phyloP scores from a whole-genome alignment of 1,140 invertebrate genomes.

The Bombus turneri region DNA sequence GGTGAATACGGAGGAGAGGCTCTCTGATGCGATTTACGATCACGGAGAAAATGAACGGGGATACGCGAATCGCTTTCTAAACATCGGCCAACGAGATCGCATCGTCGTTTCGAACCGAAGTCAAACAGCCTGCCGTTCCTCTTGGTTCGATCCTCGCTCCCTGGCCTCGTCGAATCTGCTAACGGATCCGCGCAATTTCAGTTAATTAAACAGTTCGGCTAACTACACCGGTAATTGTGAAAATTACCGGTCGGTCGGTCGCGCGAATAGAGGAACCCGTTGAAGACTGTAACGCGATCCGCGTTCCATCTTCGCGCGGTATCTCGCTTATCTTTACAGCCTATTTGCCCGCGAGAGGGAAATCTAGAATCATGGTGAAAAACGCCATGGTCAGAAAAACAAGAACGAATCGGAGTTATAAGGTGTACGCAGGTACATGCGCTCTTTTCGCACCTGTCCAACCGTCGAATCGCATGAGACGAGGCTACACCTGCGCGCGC shows the following conservation, averaged over 20 bases:
- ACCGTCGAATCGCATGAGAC: neutral
- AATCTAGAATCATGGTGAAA: conserved; percentile 64
- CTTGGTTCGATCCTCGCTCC: neutral
- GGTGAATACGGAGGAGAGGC: neutral
- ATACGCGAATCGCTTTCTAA: conserved; percentile 63
- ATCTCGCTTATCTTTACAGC: conserved; percentile 47
- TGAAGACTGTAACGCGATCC: neutral
- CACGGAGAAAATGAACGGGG: conserved; percentile 46
- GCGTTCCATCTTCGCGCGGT: neutral
- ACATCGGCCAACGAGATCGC: conserved; percentile 48
- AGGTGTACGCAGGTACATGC: neutral
- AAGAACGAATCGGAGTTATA: conserved; percentile 45
- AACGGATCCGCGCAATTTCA: conserved; percentile 12
- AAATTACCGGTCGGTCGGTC: neutral
- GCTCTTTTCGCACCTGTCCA: conserved; percentile 44
- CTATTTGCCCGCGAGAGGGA: conserved; percentile 67
- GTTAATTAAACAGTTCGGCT: conserved; percentile 15
- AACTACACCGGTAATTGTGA: conserved; percentile 35
- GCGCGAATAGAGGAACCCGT: neutral
- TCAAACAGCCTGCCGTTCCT: neutral
- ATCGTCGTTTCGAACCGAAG: conserved; percentile 40
- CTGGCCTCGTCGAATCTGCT: neutral
- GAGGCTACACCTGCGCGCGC: conserved; percentile 30
- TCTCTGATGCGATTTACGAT: conserved; percentile 36
- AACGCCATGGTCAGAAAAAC: conserved; percentile 19